Percentiles rank a stretch among this genome's conserved stretches.
Conservation (phyloP, 2,888 invertebrate species). For the Dynastes hyllus region DNA sequence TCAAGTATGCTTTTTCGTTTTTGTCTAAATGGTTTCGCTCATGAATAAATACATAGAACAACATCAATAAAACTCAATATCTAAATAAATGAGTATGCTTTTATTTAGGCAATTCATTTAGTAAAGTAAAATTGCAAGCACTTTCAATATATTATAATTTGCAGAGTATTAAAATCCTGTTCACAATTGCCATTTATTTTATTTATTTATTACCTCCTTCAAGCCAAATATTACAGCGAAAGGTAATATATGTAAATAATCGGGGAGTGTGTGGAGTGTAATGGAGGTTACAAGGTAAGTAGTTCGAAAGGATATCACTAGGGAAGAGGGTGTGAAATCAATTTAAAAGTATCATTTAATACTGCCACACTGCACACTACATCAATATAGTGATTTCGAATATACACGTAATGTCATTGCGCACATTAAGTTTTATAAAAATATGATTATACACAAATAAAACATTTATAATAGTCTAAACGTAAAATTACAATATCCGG, state of each 20-base stretch:
- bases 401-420: constrained; percentile 58
- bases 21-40: too few species aligned
- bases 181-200: constrained; percentile 54
- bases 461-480: constrained; percentile 49
- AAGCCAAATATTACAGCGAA: constrained; percentile 55
- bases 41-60: too few species aligned
- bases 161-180: constrained; percentile 58
- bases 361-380: constrained; percentile 58
- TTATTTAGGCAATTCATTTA: constrained; percentile 63
- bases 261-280: not conserved
- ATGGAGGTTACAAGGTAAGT: not conserved
- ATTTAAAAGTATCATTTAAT: constrained; percentile 38
- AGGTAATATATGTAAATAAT: constrained; percentile 46
- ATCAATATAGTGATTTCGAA: constrained; percentile 57
- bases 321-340: constrained; percentile 34
- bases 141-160: constrained; percentile 55
- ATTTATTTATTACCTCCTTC: constrained; percentile 40
- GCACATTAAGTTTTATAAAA: constrained; percentile 61
- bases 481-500: constrained; percentile 42
- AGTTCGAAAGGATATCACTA: not conserved
- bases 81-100: constrained; percentile 63
- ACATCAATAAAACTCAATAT: constrained; percentile 44
- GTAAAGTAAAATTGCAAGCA: constrained; percentile 59
- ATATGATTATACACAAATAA: constrained; percentile 59
- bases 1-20: too few species aligned